Percentiles rank a stretch among this genome's conserved stretches.
phyloP scores from a whole-genome alignment of 2,888 invertebrate genomes.

The Drosophila picticornis region DNA sequence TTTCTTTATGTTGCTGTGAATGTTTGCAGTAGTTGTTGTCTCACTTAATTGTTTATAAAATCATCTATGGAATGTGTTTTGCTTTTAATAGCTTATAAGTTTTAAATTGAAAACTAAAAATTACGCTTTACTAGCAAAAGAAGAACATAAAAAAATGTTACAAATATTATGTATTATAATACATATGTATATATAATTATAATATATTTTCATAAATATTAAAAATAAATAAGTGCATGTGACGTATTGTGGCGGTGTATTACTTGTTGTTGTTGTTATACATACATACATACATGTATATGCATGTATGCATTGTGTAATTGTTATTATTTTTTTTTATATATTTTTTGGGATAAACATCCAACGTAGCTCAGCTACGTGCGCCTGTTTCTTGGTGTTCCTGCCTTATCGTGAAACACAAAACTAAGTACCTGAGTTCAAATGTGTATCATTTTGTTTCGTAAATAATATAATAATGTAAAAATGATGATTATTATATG shows the following conservation, averaged over 20 bases:
- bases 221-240: constrained; percentile 79
- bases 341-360: constrained; percentile 1
- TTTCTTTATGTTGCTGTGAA: constrained; percentile 58
- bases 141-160: constrained; percentile 47
- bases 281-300: constrained; percentile 8
- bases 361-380: constrained; percentile 62
- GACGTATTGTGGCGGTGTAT: constrained; percentile 77
- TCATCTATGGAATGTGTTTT: constrained; percentile 67
- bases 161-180: constrained; percentile 36
- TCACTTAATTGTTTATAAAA: constrained; percentile 67
- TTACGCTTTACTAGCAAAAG: constrained; percentile 57
- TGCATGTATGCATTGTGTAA: constrained; percentile 11
- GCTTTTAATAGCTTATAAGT: constrained; percentile 27
- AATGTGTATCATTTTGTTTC: constrained; percentile 30
- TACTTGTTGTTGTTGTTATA: constrained; percentile 34
- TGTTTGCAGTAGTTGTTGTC: constrained; percentile 61
- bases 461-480: constrained; percentile 20
- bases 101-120: constrained; percentile 51
- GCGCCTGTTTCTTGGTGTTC: constrained; percentile 37
- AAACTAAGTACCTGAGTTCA: constrained; percentile 85
- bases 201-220: constrained; percentile 61
- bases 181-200: constrained; percentile 42
- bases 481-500: constrained; percentile 9
- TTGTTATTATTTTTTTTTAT: constrained; percentile 5
- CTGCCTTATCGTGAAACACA: constrained; percentile 71